Evolutionary conservation across 2,113 vertebrate species (phyloP), one percentile per base, ranked within the genome.

Genomic region (Chionomys nivalis): DNA sequence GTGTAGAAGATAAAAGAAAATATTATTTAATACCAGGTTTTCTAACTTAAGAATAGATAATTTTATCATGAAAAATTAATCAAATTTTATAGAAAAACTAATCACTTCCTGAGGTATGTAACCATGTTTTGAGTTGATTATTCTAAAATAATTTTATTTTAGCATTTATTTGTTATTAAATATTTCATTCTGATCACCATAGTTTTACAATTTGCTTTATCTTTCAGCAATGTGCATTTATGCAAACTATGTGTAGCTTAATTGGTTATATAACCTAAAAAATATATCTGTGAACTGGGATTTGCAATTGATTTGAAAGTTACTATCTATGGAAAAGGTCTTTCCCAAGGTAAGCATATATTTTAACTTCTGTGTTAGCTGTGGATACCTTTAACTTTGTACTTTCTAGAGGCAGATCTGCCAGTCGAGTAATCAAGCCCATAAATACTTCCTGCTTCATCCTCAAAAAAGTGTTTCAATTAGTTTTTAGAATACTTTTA

Each of bases 391-490:
- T 63, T 79, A 94, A 89, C 36, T 87, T 94, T 75, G 75, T 6
- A 65, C 26, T 19, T 9, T 73, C 9, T 13, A 65, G 92, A 96
- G 94, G 65, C 93, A 97, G 89, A 97, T 95, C 66, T 94, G 39
- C 82, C 82, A 87, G 55, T 31, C 87, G 87, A 96, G 66, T 65
- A 94, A n/a, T 92, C 49, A 83, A 52, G 68, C 39, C 26, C 70
- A 91, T 36, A 70, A 39, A 86, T 93, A 96, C 94, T 58, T 58
- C 17, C 17, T 58, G 55, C 94, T 95, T 97, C 76, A 72, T 98
- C 75, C 31, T 93, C 72, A 44, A 55, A 75, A 91, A 87, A 63
- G 52, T 63, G 78, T 81, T 94, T 39, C 72, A 92, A 75, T 92
- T 83, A 92, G 85, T 3, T 21, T 92, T 24, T 66, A 77, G 39